Percentiles rank a stretch among this genome's conserved stretches.
phyloP scores from a whole-genome alignment of 1,140 invertebrate species.

The Trachymyrmex cornetzi region DNA sequence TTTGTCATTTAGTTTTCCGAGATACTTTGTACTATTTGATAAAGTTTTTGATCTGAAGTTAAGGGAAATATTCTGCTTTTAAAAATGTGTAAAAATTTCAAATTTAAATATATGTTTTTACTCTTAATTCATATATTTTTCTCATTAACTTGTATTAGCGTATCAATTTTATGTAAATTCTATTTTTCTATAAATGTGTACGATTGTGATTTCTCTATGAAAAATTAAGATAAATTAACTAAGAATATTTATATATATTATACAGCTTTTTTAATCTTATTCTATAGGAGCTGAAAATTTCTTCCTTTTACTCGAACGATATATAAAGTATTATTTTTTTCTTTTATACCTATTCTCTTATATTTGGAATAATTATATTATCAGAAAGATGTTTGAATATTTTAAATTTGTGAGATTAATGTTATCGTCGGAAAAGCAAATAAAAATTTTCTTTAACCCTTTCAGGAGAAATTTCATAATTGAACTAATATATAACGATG shows the following conservation, averaged over 20 bases:
- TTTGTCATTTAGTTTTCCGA: slow-evolving; percentile 65
- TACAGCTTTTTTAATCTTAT: background rate
- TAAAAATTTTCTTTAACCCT: slow-evolving; percentile 16
- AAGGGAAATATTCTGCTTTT: slow-evolving; percentile 69
- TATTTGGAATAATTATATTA: slow-evolving; percentile 22
- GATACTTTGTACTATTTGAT: slow-evolving; percentile 65
- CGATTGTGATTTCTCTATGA: slow-evolving; percentile 27
- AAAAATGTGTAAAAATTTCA: slow-evolving; percentile 43
- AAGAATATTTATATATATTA: slow-evolving; percentile 22
- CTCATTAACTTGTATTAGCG: background rate
- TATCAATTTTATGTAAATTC: slow-evolving; percentile 24
- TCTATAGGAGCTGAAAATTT: background rate
- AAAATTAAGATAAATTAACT: slow-evolving; percentile 18
- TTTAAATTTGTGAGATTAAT: slow-evolving; percentile 1
- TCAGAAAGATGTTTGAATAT: slow-evolving; percentile 1
- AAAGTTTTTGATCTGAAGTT: slow-evolving; percentile 52
- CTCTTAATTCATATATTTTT: slow-evolving; percentile 29
- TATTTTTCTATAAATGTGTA: background rate
- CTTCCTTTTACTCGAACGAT: background rate
- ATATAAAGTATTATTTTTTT: slow-evolving; percentile 8
- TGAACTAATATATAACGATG: background rate
- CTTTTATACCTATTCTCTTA: background rate
- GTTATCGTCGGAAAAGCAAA: background rate
- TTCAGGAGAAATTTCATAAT: background rate
- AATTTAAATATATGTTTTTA: slow-evolving; percentile 57